Evolutionary conservation across 1,140 invertebrate species (phyloP).

Genomic region (Orchestia grillus): DNA sequence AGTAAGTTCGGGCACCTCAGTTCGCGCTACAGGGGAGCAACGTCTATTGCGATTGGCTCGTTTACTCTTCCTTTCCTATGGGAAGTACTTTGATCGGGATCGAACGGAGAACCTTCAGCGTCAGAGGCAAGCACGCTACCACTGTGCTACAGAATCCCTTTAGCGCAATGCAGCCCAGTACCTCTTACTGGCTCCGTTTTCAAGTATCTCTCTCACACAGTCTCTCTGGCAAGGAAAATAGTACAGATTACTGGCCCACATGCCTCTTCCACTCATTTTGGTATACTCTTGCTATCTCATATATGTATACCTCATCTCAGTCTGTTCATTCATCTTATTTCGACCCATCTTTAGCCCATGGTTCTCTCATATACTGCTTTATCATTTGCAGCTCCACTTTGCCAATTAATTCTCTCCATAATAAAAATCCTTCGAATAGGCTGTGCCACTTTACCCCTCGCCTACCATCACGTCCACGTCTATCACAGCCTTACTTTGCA

Average conservation of each 20-base stretch:
- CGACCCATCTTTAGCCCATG: not conserved
- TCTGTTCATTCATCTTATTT: not conserved
- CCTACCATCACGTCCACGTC: not conserved
- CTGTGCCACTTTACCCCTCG: not conserved
- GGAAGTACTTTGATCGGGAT: no score
- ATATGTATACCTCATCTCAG: not conserved
- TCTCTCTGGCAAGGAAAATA: not conserved
- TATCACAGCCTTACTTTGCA: not conserved
- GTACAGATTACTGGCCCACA: not conserved
- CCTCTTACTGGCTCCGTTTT: not conserved
- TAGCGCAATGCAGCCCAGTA: no score
- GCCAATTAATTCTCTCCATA: not conserved
- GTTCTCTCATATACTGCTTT: not conserved
- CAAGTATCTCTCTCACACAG: not conserved
- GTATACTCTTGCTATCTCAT: not conserved
- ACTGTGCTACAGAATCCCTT: no score
- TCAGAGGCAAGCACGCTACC: no score
- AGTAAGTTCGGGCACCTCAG: no score
- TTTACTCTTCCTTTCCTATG: no score
- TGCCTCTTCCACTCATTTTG: not conserved
- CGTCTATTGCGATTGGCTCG: no score
- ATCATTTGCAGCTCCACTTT: not conserved
- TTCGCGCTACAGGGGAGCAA: no score
- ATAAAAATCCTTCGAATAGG: not conserved
- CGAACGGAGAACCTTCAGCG: no score